These are phyloP conservation scores for Microvelia longipes DNA, from an alignment of 1,140 invertebrate species.

Conservation along the genomic window DNA sequence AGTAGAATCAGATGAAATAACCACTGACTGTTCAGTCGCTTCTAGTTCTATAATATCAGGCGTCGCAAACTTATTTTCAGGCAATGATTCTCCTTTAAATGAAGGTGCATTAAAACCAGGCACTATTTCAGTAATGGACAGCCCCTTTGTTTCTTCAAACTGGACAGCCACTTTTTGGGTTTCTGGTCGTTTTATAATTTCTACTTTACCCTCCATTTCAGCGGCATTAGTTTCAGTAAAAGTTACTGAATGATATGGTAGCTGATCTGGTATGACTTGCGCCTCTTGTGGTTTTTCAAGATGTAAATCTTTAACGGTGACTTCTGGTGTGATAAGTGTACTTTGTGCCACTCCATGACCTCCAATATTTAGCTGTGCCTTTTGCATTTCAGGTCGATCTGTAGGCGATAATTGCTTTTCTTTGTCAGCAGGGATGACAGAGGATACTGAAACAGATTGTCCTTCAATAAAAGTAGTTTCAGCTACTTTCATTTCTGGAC, in stretches of 20 bases:
- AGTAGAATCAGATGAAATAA: constrained; percentile 14
- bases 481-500: constrained; percentile 30
- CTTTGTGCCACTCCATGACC: constrained; percentile 21
- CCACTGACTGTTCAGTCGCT: constrained; percentile 34
- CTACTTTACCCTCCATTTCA: constrained; percentile 21
- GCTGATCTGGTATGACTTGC: constrained; percentile 28
- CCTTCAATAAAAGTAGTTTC: constrained; percentile 27
- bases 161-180: constrained; percentile 19
- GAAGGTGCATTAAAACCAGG: constrained; percentile 16
- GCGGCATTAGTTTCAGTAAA: constrained; percentile 22
- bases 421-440: constrained; percentile 24
- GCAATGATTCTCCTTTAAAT: constrained; percentile 11
- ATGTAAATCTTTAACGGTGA: constrained; percentile 25
- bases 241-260: constrained; percentile 27
- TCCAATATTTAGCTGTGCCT: constrained; percentile 13
- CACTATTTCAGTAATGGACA: constrained; percentile 23
- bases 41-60: constrained; percentile 33
- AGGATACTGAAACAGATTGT: constrained; percentile 30
- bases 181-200: constrained; percentile 14
- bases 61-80: constrained; percentile 24
- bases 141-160: constrained; percentile 21
- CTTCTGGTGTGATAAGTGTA: constrained; percentile 28
- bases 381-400: constrained; percentile 17
- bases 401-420: constrained; percentile 15
- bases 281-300: constrained; percentile 18